phyloP scores from a whole-genome alignment of 2,888 invertebrate genomes.

The Rhagophthalmus giganteus region DNA sequence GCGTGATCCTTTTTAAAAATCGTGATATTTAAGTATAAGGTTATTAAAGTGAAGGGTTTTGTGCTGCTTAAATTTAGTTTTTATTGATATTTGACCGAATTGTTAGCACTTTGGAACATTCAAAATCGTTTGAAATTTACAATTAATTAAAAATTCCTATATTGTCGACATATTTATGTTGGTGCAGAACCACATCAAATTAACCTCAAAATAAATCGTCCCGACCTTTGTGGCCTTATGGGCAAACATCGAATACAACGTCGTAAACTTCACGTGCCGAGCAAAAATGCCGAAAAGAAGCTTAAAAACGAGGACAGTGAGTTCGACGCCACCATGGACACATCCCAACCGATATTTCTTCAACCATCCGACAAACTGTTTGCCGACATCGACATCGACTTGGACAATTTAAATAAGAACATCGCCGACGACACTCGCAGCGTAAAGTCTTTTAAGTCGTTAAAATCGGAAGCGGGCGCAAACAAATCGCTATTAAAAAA shows the following conservation, averaged over 20 bases:
- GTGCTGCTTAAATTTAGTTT: no score
- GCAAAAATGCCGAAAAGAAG: conserved; percentile 19
- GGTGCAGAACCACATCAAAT: neutral
- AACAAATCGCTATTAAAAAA: conserved; percentile 42
- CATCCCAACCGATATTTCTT: conserved; percentile 12
- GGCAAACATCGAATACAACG: conserved; percentile 36
- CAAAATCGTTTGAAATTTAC: neutral
- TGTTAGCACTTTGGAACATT: no score
- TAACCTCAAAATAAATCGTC: neutral
- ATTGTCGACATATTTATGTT: neutral
- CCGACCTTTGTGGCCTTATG: conserved; percentile 10
- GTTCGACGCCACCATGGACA: neutral
- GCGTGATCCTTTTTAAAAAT: no score
- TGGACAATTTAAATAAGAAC: conserved; percentile 32
- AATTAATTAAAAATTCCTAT: neutral
- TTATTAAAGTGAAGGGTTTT: no score
- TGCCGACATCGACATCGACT: conserved; percentile 39
- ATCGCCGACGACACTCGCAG: conserved; percentile 40
- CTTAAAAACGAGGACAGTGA: neutral
- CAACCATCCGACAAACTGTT: conserved; percentile 39
- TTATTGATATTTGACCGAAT: no score
- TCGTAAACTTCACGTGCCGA: conserved; percentile 36
- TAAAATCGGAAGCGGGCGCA: conserved; percentile 38
- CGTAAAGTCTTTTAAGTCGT: conserved; percentile 43
- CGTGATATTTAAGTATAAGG: no score